These are phyloP conservation scores for Trimorus sp. DNA, from an alignment of 2,888 invertebrate species.

Conservation along the genomic window DNA sequence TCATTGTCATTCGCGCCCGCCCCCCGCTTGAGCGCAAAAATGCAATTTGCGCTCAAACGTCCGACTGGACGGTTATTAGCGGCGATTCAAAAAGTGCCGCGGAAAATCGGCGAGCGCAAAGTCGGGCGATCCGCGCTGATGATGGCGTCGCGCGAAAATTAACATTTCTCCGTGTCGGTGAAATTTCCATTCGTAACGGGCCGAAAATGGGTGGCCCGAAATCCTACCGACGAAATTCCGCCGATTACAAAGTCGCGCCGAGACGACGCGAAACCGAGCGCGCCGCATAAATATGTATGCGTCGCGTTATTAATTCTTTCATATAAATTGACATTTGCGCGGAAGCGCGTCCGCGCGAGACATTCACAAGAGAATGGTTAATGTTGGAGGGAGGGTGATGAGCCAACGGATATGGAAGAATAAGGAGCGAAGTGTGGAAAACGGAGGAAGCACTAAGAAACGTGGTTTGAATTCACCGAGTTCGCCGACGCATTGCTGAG, in stretches of 20 bases:
- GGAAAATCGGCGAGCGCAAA: too few relatives aligned
- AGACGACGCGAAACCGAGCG: slow-evolving; percentile 9
- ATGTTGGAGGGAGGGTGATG: slow-evolving; percentile 63
- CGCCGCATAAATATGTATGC: slow-evolving; percentile 43
- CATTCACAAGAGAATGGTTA: slow-evolving; percentile 62
- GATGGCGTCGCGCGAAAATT: background rate
- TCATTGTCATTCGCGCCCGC: too few relatives aligned
- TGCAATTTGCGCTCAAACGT: too few relatives aligned
- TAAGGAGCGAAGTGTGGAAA: slow-evolving; percentile 65
- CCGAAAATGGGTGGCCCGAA: slow-evolving; percentile 37
- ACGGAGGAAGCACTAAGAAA: slow-evolving; percentile 66
- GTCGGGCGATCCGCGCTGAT: too few relatives aligned
- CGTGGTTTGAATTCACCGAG: slow-evolving; percentile 70
- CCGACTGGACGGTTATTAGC: background rate
- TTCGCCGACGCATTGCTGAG: slow-evolving; percentile 65
- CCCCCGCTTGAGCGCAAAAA: too few relatives aligned
- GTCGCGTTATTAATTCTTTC: slow-evolving; percentile 57
- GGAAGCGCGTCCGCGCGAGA: slow-evolving; percentile 34
- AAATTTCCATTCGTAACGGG: slow-evolving; percentile 52
- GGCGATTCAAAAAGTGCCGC: background rate
- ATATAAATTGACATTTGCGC: slow-evolving; percentile 56
- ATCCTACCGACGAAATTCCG: slow-evolving; percentile 10
- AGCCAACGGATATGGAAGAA: slow-evolving; percentile 66
- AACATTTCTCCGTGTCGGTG: slow-evolving; percentile 20
- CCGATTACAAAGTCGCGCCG: slow-evolving; percentile 17